Evolutionary conservation across 2,113 vertebrate genomes (phyloP).

Genomic region (Aptenodytes patagonicus): DNA sequence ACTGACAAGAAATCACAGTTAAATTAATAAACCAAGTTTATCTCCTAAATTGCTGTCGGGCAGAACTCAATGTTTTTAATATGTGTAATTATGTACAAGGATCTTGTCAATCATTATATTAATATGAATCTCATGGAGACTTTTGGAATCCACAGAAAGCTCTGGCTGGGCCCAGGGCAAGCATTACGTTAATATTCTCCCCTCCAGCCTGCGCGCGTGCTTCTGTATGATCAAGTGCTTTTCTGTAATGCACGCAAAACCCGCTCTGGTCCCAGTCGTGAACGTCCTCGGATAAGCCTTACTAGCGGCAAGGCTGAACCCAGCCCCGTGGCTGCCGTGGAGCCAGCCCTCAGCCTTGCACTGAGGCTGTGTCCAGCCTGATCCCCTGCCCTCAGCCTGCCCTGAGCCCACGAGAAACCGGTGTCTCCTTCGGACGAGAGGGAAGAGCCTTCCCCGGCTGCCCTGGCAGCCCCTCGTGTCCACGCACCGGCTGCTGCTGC

Average conservation of each 20-base stretch:
- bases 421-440: background rate
- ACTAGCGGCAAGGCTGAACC: background rate
- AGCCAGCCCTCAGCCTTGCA: background rate
- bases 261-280: background rate
- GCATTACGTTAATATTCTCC: rapidly evolving
- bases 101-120: background rate
- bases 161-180: background rate
- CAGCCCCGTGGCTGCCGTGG: background rate
- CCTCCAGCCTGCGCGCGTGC: background rate
- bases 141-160: background rate
- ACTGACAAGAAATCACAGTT: background rate
- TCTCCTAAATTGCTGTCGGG: background rate
- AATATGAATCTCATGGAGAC: background rate
- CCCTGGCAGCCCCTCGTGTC: background rate
- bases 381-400: background rate
- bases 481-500: background rate
- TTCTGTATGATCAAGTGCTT: rapidly evolving
- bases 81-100: background rate
- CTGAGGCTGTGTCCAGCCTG: background rate
- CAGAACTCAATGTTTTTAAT: background rate
- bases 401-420: background rate
- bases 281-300: background rate
- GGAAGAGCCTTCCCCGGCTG: background rate
- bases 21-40: background rate
- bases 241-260: rapidly evolving